Evolutionary conservation across 64 coral and sea anemone species (phyloP), one percentile per base, ranked within the genome.

Genomic region (Orbicella faveolata): DNA sequence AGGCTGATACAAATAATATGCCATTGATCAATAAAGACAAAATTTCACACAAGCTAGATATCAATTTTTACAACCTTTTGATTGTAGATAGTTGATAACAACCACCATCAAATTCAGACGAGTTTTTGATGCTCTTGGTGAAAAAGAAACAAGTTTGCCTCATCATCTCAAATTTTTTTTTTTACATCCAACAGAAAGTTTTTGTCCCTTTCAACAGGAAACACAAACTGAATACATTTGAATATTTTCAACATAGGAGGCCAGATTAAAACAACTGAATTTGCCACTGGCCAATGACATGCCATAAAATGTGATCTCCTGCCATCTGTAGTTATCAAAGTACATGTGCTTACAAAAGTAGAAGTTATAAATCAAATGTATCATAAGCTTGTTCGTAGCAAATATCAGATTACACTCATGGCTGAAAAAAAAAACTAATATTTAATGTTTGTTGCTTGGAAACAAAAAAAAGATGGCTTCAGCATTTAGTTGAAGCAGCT

Each of bases 81-180:
- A 78, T 52, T 21, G 75, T 20, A 21, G 36, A 39, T 6, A 78
- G 19, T 23, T 78, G 75, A n/a, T 52, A 78, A 78, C 75, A 78
- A 7, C 36, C 37, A n/a, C 75, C 44, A 20, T 78, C 75, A 78
- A 78, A 78, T 9, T 78, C 75, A 1, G 75, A 78, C 21, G 36
- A 48, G 20, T 44, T 78, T 78, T 52, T 78, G 17, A 78, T 21
- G 8, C 41, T 78, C 75, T 78, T 78, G 6, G 75, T 78, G 19
- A 78, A 78, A 19, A 78, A 51, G 44, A 78, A 78, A 78, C 75
- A 78, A 53, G 75, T 78, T 52, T 39, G 75, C 23, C 75, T 52
- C 0, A 78, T 48, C 75, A 78, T 78, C 9, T 23, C 15, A 21
- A n/a, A 17, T 77, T n/a, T 30, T 30, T 30, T 30, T 30, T 30